A percentile compares a stretch with the other conserved stretches of the same genome.
Conservation (phyloP, 2,888 invertebrate species). For the Cataglyphis altisquamis region DNA sequence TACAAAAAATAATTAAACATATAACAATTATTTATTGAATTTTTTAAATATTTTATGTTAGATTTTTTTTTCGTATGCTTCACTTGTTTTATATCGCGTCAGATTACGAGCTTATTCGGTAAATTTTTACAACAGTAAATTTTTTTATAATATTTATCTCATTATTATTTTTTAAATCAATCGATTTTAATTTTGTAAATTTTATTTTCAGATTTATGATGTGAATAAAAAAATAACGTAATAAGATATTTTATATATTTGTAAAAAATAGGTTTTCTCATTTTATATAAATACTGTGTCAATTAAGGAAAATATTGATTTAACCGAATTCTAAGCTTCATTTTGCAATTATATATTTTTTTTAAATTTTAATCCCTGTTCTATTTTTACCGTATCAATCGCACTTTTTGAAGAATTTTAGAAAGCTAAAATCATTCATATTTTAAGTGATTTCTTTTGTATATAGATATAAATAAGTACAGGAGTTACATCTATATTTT, state of each 20-base stretch:
- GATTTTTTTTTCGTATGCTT: not conserved
- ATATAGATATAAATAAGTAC: not conserved
- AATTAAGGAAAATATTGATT: slow-evolving; percentile 26
- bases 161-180: not conserved
- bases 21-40: not conserved
- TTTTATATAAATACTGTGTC: not conserved
- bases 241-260: slow-evolving; percentile 16
- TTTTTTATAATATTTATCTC: not conserved
- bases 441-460: not conserved
- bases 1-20: not conserved
- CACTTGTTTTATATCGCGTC: not conserved
- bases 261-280: not conserved
- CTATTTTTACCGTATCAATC: not conserved
- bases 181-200: not conserved
- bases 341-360: not conserved
- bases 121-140: not conserved
- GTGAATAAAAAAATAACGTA: not conserved
- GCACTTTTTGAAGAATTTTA: not conserved
- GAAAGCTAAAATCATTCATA: not conserved
- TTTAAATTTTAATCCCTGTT: not conserved
- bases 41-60: slow-evolving; percentile 10
- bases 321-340: not conserved
- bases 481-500: not conserved
- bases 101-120: not conserved
- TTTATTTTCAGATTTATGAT: slow-evolving; percentile 13